Evolutionary conservation across 2,888 invertebrate species (phyloP), one percentile per base, ranked within the genome.

Genomic region (Nipponacmea schrenckii): DNA sequence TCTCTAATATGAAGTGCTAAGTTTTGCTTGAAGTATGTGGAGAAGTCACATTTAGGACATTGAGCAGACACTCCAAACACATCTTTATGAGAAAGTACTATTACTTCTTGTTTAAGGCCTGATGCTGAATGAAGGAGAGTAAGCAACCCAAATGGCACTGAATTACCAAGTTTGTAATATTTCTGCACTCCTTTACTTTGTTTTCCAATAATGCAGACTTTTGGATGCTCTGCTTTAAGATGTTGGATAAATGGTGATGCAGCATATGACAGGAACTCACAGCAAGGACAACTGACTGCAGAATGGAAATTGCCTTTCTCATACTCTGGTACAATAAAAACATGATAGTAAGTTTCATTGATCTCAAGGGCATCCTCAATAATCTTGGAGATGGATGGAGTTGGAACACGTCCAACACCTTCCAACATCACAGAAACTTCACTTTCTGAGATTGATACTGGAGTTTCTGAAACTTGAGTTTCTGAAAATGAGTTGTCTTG

Each of bases 41-140:
- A 70, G 24, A 80, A 84, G 0, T 73, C 62, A 71, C 84, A 84
- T 62, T 79, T 75, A 46, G 80, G 79, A 65, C 84, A 84, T 64
- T 75, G 72, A 62, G 82, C 74, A 15, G 79, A 71, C 20, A 74
- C 70, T 62, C 76, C 78, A 63, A 81, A 82, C 5, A 77, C 76
- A 62, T 83, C 83, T 44, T 80, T 80, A 74, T 74, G 70, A 27
- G 81, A 80, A 66, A 81, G 77, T 12, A 73, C 67, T 20, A 80
- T 72, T 27, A 74, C 70, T 68, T 76, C 73, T 64, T 72, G 56
- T 56, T 56, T 56, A 56, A 56, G 56, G 20, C 56, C 56, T 24
- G 24, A 20, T 24, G 56, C 56, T 24, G 56, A 20, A 24, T 56
- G 56, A 24, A 56, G 24, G 12, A 56, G 20, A 24, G 20, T 56